Conservation (phyloP, 2,888 invertebrate species). For the Erpobdella octoculata region DNA sequence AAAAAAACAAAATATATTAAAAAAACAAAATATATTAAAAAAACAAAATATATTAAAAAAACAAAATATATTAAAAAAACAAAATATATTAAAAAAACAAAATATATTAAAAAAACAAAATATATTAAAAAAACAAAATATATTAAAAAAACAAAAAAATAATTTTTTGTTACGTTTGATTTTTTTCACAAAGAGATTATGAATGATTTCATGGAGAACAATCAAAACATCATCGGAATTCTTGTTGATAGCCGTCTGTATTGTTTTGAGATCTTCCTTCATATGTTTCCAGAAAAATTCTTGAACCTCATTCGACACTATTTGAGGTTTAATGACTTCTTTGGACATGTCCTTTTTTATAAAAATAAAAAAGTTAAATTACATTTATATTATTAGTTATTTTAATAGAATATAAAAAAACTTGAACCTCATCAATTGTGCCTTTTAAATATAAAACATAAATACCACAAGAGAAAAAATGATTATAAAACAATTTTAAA, state of each 20-base stretch:
- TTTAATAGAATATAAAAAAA: too few relatives aligned
- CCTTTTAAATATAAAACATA: not conserved
- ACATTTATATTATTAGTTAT: too few relatives aligned
- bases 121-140: not conserved
- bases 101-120: not conserved
- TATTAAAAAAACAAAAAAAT: not conserved
- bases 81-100: not conserved
- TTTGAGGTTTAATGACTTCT: slow-evolving; percentile 19
- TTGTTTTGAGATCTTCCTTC: slow-evolving; percentile 37
- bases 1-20: not conserved
- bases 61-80: not conserved
- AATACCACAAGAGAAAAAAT: not conserved
- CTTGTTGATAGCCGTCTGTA: slow-evolving; percentile 36
- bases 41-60: not conserved
- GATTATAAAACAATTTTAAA: not conserved
- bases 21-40: not conserved
- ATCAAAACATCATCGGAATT: slow-evolving; percentile 41
- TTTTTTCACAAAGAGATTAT: not conserved
- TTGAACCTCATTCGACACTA: slow-evolving; percentile 26
- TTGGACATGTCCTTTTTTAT: not conserved
- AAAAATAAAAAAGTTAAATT: too few relatives aligned
- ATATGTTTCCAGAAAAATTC: slow-evolving; percentile 41
- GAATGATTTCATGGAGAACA: slow-evolving; percentile 37
- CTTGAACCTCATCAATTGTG: not conserved
- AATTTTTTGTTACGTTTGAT: not conserved